A percentile compares a stretch with the other conserved stretches of the same genome.
phyloP scores from a whole-genome alignment of 1,140 invertebrate genomes.

The Globodera rostochiensis region DNA sequence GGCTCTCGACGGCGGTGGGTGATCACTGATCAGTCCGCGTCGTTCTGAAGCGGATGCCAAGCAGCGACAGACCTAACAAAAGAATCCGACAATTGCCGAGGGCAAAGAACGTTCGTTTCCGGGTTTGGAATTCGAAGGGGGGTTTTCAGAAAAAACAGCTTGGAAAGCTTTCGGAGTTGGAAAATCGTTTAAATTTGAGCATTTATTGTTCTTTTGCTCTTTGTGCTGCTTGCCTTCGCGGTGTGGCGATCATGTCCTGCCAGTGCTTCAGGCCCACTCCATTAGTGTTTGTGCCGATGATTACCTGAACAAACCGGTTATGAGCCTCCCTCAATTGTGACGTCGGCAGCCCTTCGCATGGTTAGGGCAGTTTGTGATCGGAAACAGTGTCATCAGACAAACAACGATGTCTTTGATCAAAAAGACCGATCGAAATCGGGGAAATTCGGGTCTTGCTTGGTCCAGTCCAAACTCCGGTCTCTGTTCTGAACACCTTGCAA shows the following conservation, averaged over 20 bases:
- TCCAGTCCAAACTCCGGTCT: no score
- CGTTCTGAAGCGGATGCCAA: slow-evolving; percentile 71
- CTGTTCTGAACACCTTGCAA: background rate
- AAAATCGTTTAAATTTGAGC: background rate
- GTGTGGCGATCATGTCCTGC: slow-evolving; percentile 93
- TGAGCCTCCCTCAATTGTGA: no score
- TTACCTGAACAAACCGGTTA: slow-evolving; percentile 63
- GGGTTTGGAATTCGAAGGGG: no score
- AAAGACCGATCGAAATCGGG: no score
- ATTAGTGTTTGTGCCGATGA: slow-evolving; percentile 72
- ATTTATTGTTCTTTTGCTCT: no score
- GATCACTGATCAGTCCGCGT: slow-evolving; percentile 52
- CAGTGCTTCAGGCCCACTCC: slow-evolving; percentile 85
- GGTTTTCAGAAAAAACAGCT: no score
- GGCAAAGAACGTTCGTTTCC: no score
- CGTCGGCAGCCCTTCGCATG: no score
- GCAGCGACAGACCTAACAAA: slow-evolving; percentile 72
- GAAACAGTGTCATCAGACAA: no score
- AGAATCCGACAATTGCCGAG: background rate
- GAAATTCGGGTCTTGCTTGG: no score
- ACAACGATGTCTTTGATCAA: no score
- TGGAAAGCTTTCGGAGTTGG: slow-evolving; percentile 9
- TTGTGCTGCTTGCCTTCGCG: slow-evolving; percentile 83
- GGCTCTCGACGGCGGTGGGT: background rate
- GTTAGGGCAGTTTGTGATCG: no score